These are phyloP conservation scores for Aphrocallistes beatrix DNA, from an alignment of 37 sponge, comb jelly and placozoan genomes.

Conservation along the genomic window DNA sequence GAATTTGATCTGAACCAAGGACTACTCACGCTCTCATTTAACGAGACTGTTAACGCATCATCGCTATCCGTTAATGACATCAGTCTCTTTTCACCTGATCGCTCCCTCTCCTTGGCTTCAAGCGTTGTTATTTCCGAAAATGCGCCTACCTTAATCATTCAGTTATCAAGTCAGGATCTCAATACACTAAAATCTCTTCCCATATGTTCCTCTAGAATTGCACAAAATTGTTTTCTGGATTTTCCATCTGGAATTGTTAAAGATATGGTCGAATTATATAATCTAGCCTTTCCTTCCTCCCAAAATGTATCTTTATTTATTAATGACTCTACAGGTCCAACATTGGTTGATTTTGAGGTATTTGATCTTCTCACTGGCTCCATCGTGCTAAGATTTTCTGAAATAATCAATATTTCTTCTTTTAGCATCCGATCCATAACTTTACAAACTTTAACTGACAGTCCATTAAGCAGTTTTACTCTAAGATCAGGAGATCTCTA, in stretches of 20 bases:
- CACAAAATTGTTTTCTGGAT: conserved; percentile 46
- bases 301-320: conserved; percentile 40
- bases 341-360: conserved; percentile 33
- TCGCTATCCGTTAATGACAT: conserved; percentile 33
- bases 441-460: conserved; percentile 22
- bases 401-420: conserved; percentile 43
- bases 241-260: conserved; percentile 42
- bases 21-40: conserved; percentile 42
- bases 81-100: neutral
- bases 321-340: conserved; percentile 59
- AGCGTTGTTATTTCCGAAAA: conserved; percentile 42
- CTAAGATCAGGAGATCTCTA: conserved; percentile 38
- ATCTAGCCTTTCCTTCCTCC: neutral
- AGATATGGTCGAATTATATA: conserved; percentile 38
- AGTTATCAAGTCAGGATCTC: conserved; percentile 41
- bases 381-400: conserved; percentile 48
- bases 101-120: conserved; percentile 33
- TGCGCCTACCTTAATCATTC: conserved; percentile 42
- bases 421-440: conserved; percentile 39
- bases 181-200: conserved; percentile 51
- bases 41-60: conserved; percentile 68
- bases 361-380: conserved; percentile 64
- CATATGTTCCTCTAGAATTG: conserved; percentile 36
- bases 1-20: conserved; percentile 61
- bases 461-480: conserved; percentile 29